A percentile compares a stretch with the other conserved stretches of the same genome.
phyloP scores from a whole-genome alignment of 2,113 vertebrate genomes.

The Naja naja region DNA sequence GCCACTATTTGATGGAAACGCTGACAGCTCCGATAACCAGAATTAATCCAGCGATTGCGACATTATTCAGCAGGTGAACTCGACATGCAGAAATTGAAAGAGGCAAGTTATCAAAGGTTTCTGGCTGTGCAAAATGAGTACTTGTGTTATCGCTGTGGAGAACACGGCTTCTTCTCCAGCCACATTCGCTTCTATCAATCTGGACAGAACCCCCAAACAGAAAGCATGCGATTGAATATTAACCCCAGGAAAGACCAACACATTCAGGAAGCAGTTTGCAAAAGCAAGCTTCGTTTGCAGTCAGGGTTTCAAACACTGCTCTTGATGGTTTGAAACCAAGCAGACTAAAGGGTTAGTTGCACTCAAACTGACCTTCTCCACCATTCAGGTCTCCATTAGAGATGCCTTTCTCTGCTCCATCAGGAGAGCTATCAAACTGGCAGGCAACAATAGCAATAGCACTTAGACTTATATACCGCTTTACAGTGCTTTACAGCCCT shows the following conservation, averaged over 20 bases:
- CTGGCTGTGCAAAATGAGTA: conserved; percentile 19
- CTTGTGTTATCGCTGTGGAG: conserved; percentile 14
- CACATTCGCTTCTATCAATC: neutral
- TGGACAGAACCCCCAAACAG: neutral
- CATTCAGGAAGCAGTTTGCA: neutral
- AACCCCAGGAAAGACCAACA: conserved; percentile 5
- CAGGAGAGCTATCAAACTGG: neutral
- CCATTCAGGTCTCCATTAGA: neutral
- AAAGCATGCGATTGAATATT: neutral
- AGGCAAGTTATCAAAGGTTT: conserved; percentile 8
- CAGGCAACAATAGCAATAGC: neutral
- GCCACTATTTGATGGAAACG: conserved; percentile 39
- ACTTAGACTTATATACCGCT: too few species aligned
- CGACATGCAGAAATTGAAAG: conserved; percentile 28
- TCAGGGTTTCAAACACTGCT: neutral
- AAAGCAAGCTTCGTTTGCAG: neutral
- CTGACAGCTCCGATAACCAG: conserved; percentile 48
- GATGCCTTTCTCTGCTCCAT: neutral
- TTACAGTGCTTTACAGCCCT: too few species aligned
- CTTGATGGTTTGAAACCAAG: neutral
- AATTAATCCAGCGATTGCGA: conserved; percentile 47
- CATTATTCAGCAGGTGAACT: conserved; percentile 43
- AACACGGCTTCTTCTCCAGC: neutral
- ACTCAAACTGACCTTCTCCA: neutral
- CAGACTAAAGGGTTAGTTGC: neutral